A percentile compares a stretch with the other conserved stretches of the same genome.
phyloP scores from a whole-genome alignment of 2,113 vertebrate genomes.

The Vulpes ferrilata region DNA sequence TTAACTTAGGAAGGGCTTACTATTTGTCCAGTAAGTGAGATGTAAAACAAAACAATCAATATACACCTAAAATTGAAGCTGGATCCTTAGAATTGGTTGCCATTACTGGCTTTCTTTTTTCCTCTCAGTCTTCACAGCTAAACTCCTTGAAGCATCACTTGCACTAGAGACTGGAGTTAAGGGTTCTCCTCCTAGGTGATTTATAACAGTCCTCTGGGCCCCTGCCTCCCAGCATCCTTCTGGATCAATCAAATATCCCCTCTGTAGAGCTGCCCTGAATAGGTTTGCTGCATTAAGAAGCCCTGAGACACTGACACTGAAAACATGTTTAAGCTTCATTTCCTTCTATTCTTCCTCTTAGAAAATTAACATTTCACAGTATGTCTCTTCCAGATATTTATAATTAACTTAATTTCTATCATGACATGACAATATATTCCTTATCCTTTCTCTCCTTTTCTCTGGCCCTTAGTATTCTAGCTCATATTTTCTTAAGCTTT shows the following conservation, averaged over 20 bases:
- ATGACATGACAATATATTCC: not conserved
- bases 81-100: not conserved
- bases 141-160: not conserved
- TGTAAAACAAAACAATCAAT: not conserved
- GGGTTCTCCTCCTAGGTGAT: not conserved
- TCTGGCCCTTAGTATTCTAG: not conserved
- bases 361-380: not conserved
- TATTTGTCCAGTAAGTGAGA: not conserved
- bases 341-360: not conserved
- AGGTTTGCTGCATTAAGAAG: not conserved
- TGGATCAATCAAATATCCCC: not conserved
- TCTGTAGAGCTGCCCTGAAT: not conserved
- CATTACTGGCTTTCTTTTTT: not conserved
- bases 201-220: not conserved
- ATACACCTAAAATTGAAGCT: not conserved
- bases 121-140: not conserved
- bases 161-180: not conserved
- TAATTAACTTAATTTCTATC: not conserved
- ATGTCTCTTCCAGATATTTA: not conserved
- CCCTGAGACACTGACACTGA: not conserved
- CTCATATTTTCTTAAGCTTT: not conserved
- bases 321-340: not conserved
- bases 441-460: not conserved
- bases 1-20: not conserved
- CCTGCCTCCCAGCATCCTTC: not conserved